A percentile compares a stretch with the other conserved stretches of the same genome.
These are phyloP conservation scores for Trogon surrucura DNA, from an alignment of 2,113 vertebrate species.

Conservation along the genomic window DNA sequence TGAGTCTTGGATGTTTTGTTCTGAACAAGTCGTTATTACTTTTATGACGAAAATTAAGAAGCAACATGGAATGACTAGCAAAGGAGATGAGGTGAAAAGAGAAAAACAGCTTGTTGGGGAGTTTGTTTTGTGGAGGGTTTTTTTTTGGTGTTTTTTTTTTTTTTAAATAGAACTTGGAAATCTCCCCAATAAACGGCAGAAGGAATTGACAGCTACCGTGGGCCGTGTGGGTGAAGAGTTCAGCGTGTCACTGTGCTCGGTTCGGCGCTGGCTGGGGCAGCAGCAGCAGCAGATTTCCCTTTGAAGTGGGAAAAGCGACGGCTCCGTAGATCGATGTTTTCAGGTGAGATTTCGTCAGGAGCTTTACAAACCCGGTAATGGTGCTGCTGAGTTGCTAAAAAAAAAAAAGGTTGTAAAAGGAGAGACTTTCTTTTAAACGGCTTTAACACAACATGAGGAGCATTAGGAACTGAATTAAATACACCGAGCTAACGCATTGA, in stretches of 20 bases:
- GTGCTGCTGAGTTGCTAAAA: constrained; percentile 27
- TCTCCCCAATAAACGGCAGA: not conserved
- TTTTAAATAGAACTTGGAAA: not conserved
- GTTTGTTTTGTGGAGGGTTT: too few species aligned
- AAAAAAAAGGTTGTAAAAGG: constrained; percentile 30
- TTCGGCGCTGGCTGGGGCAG: not conserved
- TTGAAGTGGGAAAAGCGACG: not conserved
- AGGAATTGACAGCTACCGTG: not conserved
- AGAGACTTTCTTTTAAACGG: not conserved
- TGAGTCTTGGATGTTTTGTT: not conserved
- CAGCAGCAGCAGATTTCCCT: not conserved
- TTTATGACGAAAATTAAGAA: not conserved
- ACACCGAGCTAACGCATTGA: not conserved
- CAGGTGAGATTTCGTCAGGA: constrained; percentile 7
- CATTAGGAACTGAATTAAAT: constrained; percentile 27
- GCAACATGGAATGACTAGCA: not conserved
- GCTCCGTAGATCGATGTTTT: not conserved
- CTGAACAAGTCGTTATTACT: not conserved
- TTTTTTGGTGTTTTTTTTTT: too few species aligned
- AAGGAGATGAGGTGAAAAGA: not conserved
- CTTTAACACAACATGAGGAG: not conserved
- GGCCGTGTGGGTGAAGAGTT: not conserved
- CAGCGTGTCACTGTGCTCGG: fast-evolving
- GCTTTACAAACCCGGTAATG: not conserved
- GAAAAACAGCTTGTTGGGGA: not conserved